Base-by-base conservation (phyloP, 2,888 invertebrate species). In the Nomada lathburiana region DNA sequence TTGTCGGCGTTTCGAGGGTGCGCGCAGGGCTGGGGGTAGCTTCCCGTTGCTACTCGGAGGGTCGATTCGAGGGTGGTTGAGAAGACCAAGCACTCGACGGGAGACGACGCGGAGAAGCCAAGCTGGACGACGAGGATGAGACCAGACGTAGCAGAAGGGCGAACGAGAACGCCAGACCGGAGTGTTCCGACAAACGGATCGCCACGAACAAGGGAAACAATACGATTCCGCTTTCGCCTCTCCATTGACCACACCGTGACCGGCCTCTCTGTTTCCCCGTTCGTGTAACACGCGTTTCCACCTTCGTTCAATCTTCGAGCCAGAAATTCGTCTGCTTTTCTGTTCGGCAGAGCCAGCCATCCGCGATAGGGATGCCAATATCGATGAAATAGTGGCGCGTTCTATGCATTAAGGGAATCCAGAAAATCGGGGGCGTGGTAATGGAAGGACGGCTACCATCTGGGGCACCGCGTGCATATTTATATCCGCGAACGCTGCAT, bases 121-220 rank as follows among this genome's bases (percentile, higher is more conserved):
- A 62, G 79, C 79, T 68, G 85, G 83, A 82, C 81, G 87, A 85
- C 82, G 82, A 80, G 73, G 87, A 85, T 83, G 82, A 80, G 73
- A 73, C 84, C 86, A 86, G 85, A 88, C 87, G 88, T 64, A 68
- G 83, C 81, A 76, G 10, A 87, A 86, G 90, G 86, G 87, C 79
- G 87, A 88, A 91, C 86, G 89, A 92, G 92, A 90, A 90, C 90
- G 87, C 91, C 92, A 89, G 92, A 93, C 89, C 93, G 91, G 91
- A 93, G 93, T 92, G 92, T 89, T 82, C 90, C 91, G 89, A 91
- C 91, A 65, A 92, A 92, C 92, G 92, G 91, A 93, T 92, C 92
- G 92, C 91, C 89, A 88, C 89, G 89, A 36, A 90, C 88, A 89
- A 86, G 89, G 90, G 91, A 93, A 92, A 93, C 93, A 93, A 93